Percentiles rank a stretch among this genome's conserved stretches.
Conservation (phyloP, 2,113 vertebrate species). For the Tetrax tetrax region DNA sequence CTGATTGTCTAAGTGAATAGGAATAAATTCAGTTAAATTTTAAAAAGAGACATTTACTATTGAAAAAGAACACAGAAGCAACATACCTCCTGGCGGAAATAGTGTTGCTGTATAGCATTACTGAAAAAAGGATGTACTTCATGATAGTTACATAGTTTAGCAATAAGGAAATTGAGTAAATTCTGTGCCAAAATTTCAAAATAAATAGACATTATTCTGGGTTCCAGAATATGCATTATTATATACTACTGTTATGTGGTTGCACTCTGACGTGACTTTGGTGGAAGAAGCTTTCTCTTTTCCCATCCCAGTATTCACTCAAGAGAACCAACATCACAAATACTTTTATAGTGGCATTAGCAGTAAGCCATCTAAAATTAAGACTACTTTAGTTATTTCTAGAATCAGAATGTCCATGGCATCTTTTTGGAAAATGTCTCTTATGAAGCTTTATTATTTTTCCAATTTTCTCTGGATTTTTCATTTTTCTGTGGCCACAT, state of each 20-base stretch:
- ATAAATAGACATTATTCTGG: background rate
- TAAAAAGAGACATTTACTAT: background rate
- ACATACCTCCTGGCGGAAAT: background rate
- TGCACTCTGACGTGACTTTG: background rate
- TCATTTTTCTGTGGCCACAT: background rate
- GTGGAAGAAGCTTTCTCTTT: background rate
- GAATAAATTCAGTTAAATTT: background rate
- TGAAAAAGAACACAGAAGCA: background rate
- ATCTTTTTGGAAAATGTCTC: background rate
- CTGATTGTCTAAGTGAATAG: background rate
- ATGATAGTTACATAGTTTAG: background rate
- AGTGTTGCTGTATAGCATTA: background rate
- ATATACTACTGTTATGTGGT: background rate
- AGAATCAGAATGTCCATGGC: background rate
- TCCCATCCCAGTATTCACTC: background rate
- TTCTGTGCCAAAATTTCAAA: background rate
- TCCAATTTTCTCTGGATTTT: background rate
- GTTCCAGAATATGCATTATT: background rate
- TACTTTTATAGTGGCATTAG: background rate
- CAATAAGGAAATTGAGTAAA: background rate
- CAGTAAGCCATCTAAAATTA: background rate
- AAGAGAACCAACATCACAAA: background rate
- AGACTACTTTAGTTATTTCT: background rate
- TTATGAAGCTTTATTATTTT: background rate
- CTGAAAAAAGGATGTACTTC: background rate